Evolutionary conservation across 2,888 invertebrate species (phyloP), one percentile per base, ranked within the genome.

Genomic region (Cylloceria caligata): DNA sequence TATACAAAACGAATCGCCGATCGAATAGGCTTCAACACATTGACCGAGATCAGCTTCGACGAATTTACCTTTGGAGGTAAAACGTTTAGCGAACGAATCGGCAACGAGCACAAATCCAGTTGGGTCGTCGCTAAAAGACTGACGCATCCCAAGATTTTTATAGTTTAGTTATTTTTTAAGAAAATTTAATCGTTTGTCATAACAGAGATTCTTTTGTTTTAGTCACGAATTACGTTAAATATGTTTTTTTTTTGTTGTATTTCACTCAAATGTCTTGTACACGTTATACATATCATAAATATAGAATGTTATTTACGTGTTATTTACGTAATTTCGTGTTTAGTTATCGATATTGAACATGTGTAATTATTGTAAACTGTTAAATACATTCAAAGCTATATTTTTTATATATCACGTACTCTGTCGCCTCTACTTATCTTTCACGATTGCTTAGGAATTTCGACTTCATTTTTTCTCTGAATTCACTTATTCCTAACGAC

Each of bases 1-100:
- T 93, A 93, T 19, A 94, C 95, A 0, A 95, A 95, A 85, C 95
- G 93, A 88, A 94, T 96, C 81, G 95, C 94, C 0, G 91, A 92
- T 36, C 92, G 92, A 2, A 88, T 95, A 13, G 93, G 93, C 7
- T 96, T 96, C 86, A 92, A 92, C 5, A 94, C 93, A 3, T 92
- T 95, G 16, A 88, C 94, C 68, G 92, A 93, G 11, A 92, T 95
- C 2, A 92, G 94, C 0, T 95, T 93, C 84, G 93, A 94, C 2
- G 93, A 95, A 62, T 95, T 94, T 87, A 89, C 90, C 27, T 95
- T 93, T 87, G 92, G 94, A 73, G 96, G 95, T 0, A 95, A 94
- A 89, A 93, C 94, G 5, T 96, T 94, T 87, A 93, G 94, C 24
- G 94, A 95, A 57, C 93, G 94, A 79, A 93, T 95, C 65, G 94